Conservation (phyloP, 2,113 vertebrate genomes). For the Ardeotis arabs region DNA sequence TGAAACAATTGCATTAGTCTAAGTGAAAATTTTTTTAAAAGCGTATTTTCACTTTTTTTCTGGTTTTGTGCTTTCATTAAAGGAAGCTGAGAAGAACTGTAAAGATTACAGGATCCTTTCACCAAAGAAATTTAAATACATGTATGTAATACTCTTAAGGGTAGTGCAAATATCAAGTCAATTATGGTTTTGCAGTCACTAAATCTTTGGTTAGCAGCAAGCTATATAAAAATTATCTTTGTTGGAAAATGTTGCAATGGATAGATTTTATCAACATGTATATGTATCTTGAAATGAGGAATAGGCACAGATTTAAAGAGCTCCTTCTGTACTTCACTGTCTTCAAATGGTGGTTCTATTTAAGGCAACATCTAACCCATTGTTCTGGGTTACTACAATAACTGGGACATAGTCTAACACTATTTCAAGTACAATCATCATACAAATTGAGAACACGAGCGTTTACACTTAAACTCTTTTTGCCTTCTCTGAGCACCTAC, state of each 20-base stretch:
- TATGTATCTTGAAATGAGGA: not conserved
- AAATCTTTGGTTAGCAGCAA: not conserved
- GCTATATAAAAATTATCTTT: not conserved
- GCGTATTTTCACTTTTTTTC: not conserved
- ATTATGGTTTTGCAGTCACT: not conserved
- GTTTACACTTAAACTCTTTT: not conserved
- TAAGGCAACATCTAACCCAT: constrained; percentile 6
- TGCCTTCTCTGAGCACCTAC: not conserved
- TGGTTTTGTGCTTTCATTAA: not conserved
- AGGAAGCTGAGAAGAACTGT: not conserved
- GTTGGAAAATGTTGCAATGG: not conserved
- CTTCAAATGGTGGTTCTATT: not conserved
- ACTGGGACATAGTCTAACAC: constrained; percentile 14
- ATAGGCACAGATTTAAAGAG: not conserved
- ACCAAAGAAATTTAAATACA: not conserved
- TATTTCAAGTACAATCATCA: not conserved
- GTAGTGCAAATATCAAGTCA: not conserved
- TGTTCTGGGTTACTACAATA: constrained; percentile 35
- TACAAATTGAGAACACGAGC: not conserved
- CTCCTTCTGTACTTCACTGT: not conserved
- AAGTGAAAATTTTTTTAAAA: not conserved
- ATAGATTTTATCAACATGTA: not conserved
- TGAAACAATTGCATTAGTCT: not conserved
- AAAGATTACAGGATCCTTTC: not conserved
- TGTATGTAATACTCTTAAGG: not conserved